These are phyloP conservation scores for Liopterus haemorrhoidalis DNA, from an alignment of 2,888 invertebrate species.

Conservation along the genomic window DNA sequence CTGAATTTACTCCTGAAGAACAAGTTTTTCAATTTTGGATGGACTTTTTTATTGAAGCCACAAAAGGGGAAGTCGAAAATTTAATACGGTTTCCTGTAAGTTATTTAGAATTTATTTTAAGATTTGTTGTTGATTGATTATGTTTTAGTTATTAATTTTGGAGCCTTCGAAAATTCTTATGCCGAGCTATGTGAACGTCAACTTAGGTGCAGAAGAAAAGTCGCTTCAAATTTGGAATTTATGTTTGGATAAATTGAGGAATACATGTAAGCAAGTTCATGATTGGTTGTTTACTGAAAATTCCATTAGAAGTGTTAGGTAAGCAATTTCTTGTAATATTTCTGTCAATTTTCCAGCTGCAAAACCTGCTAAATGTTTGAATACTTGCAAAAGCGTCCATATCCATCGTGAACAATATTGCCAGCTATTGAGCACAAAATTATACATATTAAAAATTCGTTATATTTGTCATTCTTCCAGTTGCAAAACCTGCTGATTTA, in stretches of 20 bases:
- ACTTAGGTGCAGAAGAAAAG: conserved; percentile 89
- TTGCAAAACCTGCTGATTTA: too few species aligned
- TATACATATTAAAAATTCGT: too few species aligned
- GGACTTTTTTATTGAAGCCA: conserved; percentile 96
- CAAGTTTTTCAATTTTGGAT: conserved; percentile 96
- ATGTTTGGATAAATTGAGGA: conserved; percentile 71
- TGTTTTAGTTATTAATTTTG: conserved; percentile 67
- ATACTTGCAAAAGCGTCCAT: too few species aligned
- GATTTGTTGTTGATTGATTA: conserved; percentile 30
- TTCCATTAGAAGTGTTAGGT: conserved; percentile 72
- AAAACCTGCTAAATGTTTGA: not conserved
- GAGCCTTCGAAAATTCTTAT: conserved; percentile 90
- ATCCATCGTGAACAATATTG: too few species aligned
- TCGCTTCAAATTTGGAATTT: conserved; percentile 84
- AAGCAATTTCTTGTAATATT: conserved; percentile 50
- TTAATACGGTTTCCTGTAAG: conserved; percentile 84
- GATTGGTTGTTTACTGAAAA: conserved; percentile 91
- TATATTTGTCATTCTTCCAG: too few species aligned
- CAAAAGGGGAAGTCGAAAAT: conserved; percentile 71
- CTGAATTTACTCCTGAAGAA: conserved; percentile 67
- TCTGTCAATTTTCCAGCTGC: conserved; percentile 35
- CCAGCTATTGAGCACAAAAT: too few species aligned
- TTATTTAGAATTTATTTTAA: conserved; percentile 25
- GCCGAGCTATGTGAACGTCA: conserved; percentile 94
- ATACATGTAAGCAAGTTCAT: conserved; percentile 77